A percentile compares a stretch with the other conserved stretches of the same genome.
Evolutionary conservation across 2,797 vertebrate species (phyloP).

Genomic region (Megaceryle alcyon): DNA sequence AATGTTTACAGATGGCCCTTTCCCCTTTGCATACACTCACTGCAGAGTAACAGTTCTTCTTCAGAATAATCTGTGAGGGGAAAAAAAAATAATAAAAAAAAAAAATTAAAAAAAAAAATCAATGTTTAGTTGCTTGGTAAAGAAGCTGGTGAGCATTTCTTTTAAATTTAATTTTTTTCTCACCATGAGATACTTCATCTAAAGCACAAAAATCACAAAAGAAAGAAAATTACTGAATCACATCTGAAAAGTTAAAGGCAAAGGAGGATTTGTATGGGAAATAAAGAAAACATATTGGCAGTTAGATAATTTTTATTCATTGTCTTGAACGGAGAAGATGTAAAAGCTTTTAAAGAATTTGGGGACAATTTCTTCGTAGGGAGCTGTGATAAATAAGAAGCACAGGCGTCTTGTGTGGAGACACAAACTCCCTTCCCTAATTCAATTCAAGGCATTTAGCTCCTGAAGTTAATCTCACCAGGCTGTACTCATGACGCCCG

Average conservation of each 20-base stretch:
- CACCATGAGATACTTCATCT: not conserved
- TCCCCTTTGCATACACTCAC: not conserved
- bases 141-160: not conserved
- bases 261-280: not conserved
- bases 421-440: not conserved
- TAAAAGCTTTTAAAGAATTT: constrained; percentile 35
- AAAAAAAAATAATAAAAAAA: not conserved
- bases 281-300: not conserved
- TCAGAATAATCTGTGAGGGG: not conserved
- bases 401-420: not conserved
- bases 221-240: not conserved
- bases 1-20: not conserved
- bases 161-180: not conserved
- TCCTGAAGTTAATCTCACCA: not conserved
- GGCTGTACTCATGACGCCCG: not conserved
- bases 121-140: not conserved
- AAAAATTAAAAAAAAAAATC: not conserved
- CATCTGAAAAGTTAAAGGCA: not conserved
- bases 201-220: not conserved
- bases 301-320: not conserved
- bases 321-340: not conserved
- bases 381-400: constrained; percentile 11
- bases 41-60: not conserved
- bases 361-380: not conserved
- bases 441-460: not conserved